These are phyloP conservation scores for Felis chaus DNA, from an alignment of 2,113 vertebrate genomes.

Conservation along the genomic window DNA sequence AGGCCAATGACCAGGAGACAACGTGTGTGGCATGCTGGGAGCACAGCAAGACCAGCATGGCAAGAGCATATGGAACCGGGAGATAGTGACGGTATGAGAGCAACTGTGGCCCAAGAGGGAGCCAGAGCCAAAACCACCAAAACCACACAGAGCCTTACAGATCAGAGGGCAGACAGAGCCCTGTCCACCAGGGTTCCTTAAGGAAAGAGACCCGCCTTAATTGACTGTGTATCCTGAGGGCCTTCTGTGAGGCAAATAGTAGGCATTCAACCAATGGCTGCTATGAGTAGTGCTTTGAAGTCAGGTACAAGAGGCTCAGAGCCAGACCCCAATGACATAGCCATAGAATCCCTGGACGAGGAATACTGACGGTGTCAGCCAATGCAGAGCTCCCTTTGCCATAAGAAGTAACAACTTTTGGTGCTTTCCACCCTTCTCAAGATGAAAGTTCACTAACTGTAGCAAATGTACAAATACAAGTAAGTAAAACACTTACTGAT, in stretches of 20 bases:
- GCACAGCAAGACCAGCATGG: neutral
- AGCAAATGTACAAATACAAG: neutral
- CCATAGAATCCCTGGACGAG: neutral
- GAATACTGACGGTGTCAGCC: neutral
- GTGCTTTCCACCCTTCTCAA: neutral
- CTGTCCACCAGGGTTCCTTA: neutral
- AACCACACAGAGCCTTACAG: neutral
- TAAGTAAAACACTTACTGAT: neutral
- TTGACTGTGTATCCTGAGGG: neutral
- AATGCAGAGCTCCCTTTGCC: neutral
- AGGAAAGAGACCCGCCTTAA: neutral
- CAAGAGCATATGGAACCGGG: neutral
- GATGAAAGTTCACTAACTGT: neutral
- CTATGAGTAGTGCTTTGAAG: neutral
- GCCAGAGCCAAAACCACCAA: neutral
- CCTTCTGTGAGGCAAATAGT: neutral
- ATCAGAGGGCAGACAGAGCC: neutral
- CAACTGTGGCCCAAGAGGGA: neutral
- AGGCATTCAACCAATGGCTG: neutral
- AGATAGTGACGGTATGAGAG: no score
- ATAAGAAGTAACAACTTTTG: neutral
- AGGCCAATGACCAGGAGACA: neutral
- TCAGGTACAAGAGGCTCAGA: neutral
- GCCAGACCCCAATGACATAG: neutral
- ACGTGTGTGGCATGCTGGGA: accelerated